A percentile compares a stretch with the other conserved stretches of the same genome.
Evolutionary conservation across 2,888 invertebrate species (phyloP).

Genomic region (Lottia scabra): DNA sequence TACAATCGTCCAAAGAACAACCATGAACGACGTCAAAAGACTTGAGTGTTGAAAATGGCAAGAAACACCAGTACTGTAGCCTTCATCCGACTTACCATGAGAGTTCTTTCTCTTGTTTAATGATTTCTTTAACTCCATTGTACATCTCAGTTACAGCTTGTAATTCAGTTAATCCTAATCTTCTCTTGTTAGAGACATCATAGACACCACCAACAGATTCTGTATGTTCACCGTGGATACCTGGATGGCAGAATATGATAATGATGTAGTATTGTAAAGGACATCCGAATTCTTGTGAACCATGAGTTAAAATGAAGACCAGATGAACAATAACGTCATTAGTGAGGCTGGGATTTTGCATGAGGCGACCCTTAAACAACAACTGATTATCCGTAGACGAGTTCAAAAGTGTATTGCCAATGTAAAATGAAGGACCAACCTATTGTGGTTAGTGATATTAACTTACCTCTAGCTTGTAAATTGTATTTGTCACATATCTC

Average conservation of each 20-base stretch:
- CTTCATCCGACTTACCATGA: slow-evolving; percentile 11
- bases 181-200: slow-evolving; percentile 61
- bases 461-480: slow-evolving; percentile 75
- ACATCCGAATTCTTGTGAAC: too few relatives aligned
- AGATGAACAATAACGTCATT: too few relatives aligned
- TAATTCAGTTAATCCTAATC: slow-evolving; percentile 58
- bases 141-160: slow-evolving; percentile 54
- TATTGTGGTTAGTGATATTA: too few relatives aligned
- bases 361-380: neutral
- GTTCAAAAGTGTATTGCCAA: too few relatives aligned
- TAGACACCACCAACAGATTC: slow-evolving; percentile 60
- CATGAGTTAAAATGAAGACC: too few relatives aligned
- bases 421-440: too few relatives aligned
- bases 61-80: neutral
- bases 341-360: too few relatives aligned
- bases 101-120: slow-evolving; percentile 40
- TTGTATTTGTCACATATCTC: slow-evolving; percentile 84
- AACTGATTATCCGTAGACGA: slow-evolving; percentile 4
- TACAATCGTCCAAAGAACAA: too few relatives aligned
- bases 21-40: neutral
- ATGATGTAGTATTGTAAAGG: too few relatives aligned
- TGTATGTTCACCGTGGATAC: slow-evolving; percentile 61
- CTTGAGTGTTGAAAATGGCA: neutral
- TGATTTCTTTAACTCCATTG: slow-evolving; percentile 49
- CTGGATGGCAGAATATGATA: slow-evolving; percentile 20